Evolutionary conservation across 64 coral and sea anemone genomes (phyloP).

Genomic region (Montipora sp.): DNA sequence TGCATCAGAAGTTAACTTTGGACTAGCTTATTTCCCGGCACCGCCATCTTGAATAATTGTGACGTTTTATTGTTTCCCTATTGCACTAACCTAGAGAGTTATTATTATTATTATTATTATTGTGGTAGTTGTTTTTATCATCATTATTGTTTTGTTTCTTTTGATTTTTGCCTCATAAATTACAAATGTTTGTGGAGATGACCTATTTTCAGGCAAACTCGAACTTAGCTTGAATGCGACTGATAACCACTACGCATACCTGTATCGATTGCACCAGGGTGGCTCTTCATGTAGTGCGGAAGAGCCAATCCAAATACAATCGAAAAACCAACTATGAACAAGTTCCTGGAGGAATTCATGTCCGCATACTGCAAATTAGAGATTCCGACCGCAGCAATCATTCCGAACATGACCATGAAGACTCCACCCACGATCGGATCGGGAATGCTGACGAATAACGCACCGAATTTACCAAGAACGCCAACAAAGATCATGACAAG

Average conservation of each 20-base stretch:
- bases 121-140: no score
- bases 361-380: conserved; percentile 70
- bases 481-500: conserved; percentile 53
- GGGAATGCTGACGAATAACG: conserved; percentile 63
- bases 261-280: conserved; percentile 34
- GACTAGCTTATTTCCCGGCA: no score
- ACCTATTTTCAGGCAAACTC: no score
- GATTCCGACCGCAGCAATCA: conserved; percentile 73
- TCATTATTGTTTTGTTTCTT: no score
- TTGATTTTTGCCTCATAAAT: no score
- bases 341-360: conserved; percentile 71
- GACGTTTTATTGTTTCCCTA: no score
- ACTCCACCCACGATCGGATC: conserved; percentile 75
- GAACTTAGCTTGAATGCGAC: no score
- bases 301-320: conserved; percentile 71
- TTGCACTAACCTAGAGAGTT: no score
- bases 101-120: no score
- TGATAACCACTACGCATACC: not conserved
- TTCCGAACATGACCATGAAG: conserved; percentile 81
- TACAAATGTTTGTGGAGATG: no score
- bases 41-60: no score
- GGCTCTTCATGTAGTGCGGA: conserved; percentile 39
- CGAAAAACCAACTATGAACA: conserved; percentile 71
- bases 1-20: no score
- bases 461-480: conserved; percentile 66